Percentiles rank a stretch among this genome's conserved stretches.
phyloP scores from a whole-genome alignment of 2,888 invertebrate genomes.

The Diloba caeruleocephala region DNA sequence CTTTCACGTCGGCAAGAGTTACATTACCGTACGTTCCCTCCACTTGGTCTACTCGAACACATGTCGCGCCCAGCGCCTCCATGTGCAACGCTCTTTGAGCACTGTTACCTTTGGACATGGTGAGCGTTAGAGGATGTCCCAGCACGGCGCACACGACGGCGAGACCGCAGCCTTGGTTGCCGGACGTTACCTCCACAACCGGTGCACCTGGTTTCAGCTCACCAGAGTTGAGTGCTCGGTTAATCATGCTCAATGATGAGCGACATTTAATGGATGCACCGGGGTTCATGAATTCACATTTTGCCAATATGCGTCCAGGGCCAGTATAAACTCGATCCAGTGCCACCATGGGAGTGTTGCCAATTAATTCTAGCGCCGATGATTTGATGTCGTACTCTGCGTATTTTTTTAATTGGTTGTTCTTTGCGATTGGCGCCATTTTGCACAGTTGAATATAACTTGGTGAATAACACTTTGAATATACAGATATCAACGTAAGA shows the following conservation, averaged over 20 bases:
- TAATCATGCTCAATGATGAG: constrained; percentile 80
- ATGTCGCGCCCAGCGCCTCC: constrained; percentile 83
- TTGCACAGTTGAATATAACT: constrained; percentile 22
- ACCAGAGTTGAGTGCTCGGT: constrained; percentile 69
- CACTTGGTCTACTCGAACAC: constrained; percentile 80
- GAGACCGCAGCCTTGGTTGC: constrained; percentile 84
- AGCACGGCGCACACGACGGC: constrained; percentile 83
- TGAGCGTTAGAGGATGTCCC: constrained; percentile 78
- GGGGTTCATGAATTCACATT: constrained; percentile 86
- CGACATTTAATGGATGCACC: constrained; percentile 83
- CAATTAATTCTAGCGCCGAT: constrained; percentile 82
- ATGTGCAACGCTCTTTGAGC: constrained; percentile 82
- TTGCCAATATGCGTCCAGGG: constrained; percentile 80
- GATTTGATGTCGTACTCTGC: constrained; percentile 76
- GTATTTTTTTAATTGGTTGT: constrained; percentile 57
- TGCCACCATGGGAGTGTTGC: constrained; percentile 83
- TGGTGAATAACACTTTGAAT: constrained; percentile 42
- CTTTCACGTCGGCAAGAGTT: constrained; percentile 77
- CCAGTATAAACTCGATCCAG: constrained; percentile 79
- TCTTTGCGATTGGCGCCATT: constrained; percentile 62
- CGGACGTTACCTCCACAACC: constrained; percentile 81
- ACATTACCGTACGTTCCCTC: constrained; percentile 84
- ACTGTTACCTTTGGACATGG: constrained; percentile 84
- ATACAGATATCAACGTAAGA: constrained; percentile 40
- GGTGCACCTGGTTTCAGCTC: constrained; percentile 73